A percentile compares a stretch with the other conserved stretches of the same genome.
Evolutionary conservation across 2,888 invertebrate genomes (phyloP).

Genomic region (Elegia similella): DNA sequence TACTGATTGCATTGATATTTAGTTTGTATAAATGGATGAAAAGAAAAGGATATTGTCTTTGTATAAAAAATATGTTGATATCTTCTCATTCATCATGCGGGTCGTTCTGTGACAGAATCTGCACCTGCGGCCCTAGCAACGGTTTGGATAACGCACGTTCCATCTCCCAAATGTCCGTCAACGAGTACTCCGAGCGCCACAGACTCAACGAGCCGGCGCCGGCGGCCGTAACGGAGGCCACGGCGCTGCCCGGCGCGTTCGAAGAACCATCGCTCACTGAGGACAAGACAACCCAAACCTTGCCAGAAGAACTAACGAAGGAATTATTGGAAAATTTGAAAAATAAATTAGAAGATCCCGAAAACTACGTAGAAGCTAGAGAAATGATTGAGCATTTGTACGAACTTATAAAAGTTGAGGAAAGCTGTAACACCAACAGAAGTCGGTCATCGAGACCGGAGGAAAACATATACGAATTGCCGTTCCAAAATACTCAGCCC

Average conservation of each 20-base stretch:
- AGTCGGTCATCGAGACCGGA: conserved; percentile 38
- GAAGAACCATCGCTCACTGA: conserved; percentile 60
- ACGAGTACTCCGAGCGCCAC: conserved; percentile 84
- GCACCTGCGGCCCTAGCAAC: conserved; percentile 62
- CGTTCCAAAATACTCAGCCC: conserved; percentile 70
- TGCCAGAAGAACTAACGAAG: conserved; percentile 88
- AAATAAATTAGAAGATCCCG: conserved; percentile 86
- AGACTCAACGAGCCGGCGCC: conserved; percentile 80
- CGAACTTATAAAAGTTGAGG: conserved; percentile 87
- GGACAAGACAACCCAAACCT: conserved; percentile 85
- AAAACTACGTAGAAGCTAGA: conserved; percentile 87
- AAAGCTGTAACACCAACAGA: conserved; percentile 80
- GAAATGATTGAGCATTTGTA: conserved; percentile 90
- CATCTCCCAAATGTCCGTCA: conserved; percentile 81
- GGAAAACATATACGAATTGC: conserved; percentile 85
- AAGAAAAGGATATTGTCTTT: conserved; percentile 77
- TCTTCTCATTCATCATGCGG: conserved; percentile 63
- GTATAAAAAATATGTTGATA: conserved; percentile 61
- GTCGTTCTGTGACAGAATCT: conserved; percentile 60
- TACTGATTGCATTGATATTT: conserved; percentile 77
- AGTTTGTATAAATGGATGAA: conserved; percentile 81
- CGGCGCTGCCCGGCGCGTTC: conserved; percentile 49
- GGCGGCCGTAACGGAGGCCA: conserved; percentile 46
- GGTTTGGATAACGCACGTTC: conserved; percentile 82
- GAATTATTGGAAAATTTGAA: conserved; percentile 86